Evolutionary conservation across 1,140 invertebrate species (phyloP).

Genomic region (Acromyrmex echinatior): DNA sequence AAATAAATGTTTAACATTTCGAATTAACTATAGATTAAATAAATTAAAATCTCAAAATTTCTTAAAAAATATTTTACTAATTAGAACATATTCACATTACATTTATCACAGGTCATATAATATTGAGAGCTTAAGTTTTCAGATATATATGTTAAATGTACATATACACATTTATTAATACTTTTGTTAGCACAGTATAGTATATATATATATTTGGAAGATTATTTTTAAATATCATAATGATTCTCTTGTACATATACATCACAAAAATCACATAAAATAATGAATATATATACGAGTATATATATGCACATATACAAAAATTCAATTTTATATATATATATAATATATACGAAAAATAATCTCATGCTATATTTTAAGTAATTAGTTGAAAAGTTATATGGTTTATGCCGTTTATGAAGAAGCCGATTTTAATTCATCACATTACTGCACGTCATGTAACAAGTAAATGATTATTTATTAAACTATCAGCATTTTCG

Average conservation of each 20-base stretch:
- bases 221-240: conserved; percentile 11
- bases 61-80: conserved; percentile 28
- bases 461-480: conserved; percentile 15
- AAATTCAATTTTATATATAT: not conserved
- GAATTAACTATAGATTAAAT: not conserved
- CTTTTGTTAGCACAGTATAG: not conserved
- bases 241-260: not conserved
- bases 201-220: not conserved
- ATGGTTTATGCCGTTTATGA: not conserved
- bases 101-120: not conserved
- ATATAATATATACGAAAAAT: not conserved
- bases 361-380: not conserved
- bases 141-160: conserved; percentile 1
- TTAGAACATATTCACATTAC: not conserved
- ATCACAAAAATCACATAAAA: not conserved
- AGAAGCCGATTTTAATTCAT: not conserved
- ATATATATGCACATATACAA: too few relatives aligned
- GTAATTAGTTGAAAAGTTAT: not conserved
- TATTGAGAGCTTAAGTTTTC: not conserved
- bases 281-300: not conserved
- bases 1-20: not conserved
- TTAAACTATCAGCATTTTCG: not conserved
- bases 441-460: conserved; percentile 2
- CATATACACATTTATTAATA: not conserved
- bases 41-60: not conserved